Evolutionary conservation across 1,140 invertebrate genomes (phyloP), one percentile per base, ranked within the genome.

Genomic region (Phocides pigmalion): DNA sequence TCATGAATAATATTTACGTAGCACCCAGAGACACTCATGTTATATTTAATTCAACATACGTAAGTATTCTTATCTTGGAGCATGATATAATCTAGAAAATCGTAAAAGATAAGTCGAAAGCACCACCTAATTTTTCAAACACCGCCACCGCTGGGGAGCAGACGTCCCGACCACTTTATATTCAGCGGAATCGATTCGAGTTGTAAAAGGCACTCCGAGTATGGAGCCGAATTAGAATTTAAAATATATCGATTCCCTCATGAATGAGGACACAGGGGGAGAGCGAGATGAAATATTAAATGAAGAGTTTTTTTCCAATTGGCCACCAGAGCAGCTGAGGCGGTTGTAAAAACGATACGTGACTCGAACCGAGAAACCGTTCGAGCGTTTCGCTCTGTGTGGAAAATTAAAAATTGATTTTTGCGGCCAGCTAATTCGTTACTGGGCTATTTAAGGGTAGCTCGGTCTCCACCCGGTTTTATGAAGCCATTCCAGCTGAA

Each of bases 241-340:
- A 84, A 85, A 88, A 86, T 85, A 85, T 82, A 84, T 81, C 76
- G 82, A 84, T 85, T 85, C 77, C 76, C 77, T 71, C 70, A 77
- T 81, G 83, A 76, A 72, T 64, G 69, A 64, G 67, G 66, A 68
- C 64, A 66, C 50, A 53, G 50, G 53, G 47, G 64, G 47, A 20
- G 61, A 64, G 58, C 22, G 63, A 68, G 76, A 84, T 84, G 84
- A 84, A 84, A 87, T 84, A 87, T 84, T 84, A 82, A 80, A 81
- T 76, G 71, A 62, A 54, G 62, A 58, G 70, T 77, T 81, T 81
- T n/a, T 82, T 78, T 78, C 68, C 74, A 68, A 82, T 84, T 81
- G 78, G 68, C 74, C 70, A 66, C 64, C 53, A 25, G 58, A 62
- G 61, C 68, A 84, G 81, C 84, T 82, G 82, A 84, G 82, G 56